Evolutionary conservation across 2,888 invertebrate species (phyloP).

Genomic region (Phymatocera aterrima): DNA sequence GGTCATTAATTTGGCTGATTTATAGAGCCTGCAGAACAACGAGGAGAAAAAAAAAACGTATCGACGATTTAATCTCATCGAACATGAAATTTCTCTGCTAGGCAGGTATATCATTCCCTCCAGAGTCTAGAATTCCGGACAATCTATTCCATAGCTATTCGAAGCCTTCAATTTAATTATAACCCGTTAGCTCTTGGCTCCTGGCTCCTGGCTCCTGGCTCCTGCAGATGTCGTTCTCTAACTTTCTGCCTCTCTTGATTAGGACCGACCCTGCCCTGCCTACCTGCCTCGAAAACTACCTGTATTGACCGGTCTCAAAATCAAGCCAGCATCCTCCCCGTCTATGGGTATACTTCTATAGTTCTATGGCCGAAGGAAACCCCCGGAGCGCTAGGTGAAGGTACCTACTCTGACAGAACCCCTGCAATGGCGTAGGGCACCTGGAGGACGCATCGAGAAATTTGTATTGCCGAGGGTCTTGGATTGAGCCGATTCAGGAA

Average conservation of each 20-base stretch:
- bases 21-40: neutral
- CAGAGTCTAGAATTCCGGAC: too few relatives aligned
- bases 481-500: neutral
- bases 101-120: conserved; percentile 1
- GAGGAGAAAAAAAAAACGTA: too few relatives aligned
- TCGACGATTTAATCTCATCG: conserved; percentile 9
- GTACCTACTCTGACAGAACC: conserved; percentile 9
- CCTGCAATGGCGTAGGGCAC: conserved; percentile 26
- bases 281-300: conserved; percentile 47
- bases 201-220: neutral
- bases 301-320: conserved; percentile 42
- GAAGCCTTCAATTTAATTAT: conserved; percentile 1
- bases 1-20: conserved; percentile 3
- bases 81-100: neutral
- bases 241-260: neutral
- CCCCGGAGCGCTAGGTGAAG: conserved; percentile 28
- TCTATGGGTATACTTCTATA: too few relatives aligned
- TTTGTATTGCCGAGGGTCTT: neutral
- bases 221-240: conserved; percentile 17
- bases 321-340: conserved; percentile 32
- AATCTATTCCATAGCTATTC: too few relatives aligned
- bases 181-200: neutral
- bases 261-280: conserved; percentile 40
- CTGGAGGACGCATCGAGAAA: neutral
- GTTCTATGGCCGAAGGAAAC: too few relatives aligned